These are phyloP conservation scores for Pachyseris speciosa DNA, from an alignment of 64 coral and sea anemone species.

Conservation along the genomic window DNA sequence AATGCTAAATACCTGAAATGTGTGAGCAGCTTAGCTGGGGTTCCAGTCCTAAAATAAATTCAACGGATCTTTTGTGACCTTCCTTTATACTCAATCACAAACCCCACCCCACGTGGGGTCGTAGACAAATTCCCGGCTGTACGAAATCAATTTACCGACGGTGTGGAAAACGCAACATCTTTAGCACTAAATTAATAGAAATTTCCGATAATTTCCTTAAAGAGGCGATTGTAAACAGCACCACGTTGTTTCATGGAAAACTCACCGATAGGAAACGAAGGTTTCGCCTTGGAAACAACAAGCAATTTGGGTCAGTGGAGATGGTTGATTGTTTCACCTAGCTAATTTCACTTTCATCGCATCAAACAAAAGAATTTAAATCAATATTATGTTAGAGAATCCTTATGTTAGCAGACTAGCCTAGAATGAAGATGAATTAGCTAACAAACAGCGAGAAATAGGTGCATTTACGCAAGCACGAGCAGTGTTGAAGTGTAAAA, in stretches of 20 bases:
- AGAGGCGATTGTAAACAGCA: neutral
- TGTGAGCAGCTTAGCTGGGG: neutral
- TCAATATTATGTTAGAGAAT: neutral
- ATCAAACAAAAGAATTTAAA: neutral
- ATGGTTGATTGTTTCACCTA: neutral
- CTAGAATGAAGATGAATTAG: neutral
- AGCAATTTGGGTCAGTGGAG: neutral
- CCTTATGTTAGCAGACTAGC: neutral
- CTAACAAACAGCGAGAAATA: neutral
- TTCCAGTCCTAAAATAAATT: neutral
- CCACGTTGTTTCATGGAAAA: neutral
- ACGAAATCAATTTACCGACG: neutral
- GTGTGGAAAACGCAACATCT: too few species aligned
- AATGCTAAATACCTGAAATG: neutral
- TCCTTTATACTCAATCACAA: neutral
- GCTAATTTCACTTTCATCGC: neutral
- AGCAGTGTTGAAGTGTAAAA: neutral
- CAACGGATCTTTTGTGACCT: neutral
- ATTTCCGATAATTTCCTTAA: neutral
- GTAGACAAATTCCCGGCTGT: slow-evolving; percentile 32
- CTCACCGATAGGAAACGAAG: neutral
- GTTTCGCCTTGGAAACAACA: neutral
- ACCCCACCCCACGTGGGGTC: slow-evolving; percentile 18
- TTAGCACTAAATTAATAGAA: slow-evolving; percentile 1
- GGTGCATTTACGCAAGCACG: too few species aligned